Evolutionary conservation across 2,113 vertebrate genomes (phyloP).

Genomic region (Brienomyrus brachyistius): DNA sequence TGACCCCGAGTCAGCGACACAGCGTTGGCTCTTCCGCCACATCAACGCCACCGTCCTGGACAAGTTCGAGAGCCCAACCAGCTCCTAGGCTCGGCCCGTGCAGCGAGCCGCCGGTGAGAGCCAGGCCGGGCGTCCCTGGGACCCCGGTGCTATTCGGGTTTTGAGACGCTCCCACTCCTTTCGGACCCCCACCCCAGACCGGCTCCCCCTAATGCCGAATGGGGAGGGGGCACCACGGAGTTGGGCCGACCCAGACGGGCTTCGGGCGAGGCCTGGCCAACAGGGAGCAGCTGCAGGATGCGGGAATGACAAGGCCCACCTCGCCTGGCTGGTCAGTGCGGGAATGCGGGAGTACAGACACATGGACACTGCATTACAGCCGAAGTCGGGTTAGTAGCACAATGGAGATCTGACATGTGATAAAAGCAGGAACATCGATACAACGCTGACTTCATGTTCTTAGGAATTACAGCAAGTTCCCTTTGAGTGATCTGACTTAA

Average conservation of each 20-base stretch:
- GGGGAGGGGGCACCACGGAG: slow-evolving; percentile 16
- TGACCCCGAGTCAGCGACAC: slow-evolving; percentile 76
- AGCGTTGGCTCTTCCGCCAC: slow-evolving; percentile 85
- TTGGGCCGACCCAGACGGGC: slow-evolving; percentile 1
- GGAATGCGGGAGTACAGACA: not conserved
- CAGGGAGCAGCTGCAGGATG: slow-evolving; percentile 10
- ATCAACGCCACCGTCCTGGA: slow-evolving; percentile 78
- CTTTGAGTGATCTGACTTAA: slow-evolving; percentile 13
- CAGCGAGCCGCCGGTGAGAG: not conserved
- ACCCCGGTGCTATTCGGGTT: slow-evolving; percentile 16
- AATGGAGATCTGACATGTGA: slow-evolving; percentile 8
- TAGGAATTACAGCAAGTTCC: not conserved
- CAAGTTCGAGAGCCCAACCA: slow-evolving; percentile 61
- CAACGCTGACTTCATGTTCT: slow-evolving; percentile 1
- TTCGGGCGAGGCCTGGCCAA: not conserved
- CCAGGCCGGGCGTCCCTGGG: slow-evolving; percentile 24
- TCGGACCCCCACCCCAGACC: not conserved
- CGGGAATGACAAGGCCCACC: not conserved
- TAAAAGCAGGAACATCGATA: slow-evolving; percentile 15
- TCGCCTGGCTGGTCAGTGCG: slow-evolving; percentile 34
- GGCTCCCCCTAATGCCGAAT: not conserved
- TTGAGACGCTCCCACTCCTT: not conserved
- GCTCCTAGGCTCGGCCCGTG: slow-evolving; percentile 32
- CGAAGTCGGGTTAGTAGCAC: not conserved
- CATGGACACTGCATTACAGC: not conserved